phyloP scores from a whole-genome alignment of 2,888 invertebrate species.

The Salticus scenicus region DNA sequence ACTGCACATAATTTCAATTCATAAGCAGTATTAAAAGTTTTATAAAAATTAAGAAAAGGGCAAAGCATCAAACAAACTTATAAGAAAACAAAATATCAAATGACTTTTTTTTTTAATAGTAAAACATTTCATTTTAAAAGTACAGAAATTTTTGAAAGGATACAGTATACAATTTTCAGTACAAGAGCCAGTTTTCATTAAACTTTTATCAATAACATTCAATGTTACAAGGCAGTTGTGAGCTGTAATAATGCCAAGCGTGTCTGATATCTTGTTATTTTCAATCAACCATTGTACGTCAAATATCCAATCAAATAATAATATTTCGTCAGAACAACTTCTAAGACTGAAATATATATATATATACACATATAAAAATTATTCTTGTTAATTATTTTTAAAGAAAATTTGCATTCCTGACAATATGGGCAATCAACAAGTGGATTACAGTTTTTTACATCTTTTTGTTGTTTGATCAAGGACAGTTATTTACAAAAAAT shows the following conservation, averaged over 20 bases:
- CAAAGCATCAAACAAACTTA: too few species aligned
- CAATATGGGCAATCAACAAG: too few species aligned
- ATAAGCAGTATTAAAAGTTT: too few species aligned
- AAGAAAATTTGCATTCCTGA: too few species aligned
- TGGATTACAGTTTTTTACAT: too few species aligned
- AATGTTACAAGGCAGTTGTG: conserved; percentile 43
- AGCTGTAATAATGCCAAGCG: conserved; percentile 30
- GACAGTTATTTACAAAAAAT: too few species aligned
- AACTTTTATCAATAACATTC: background rate
- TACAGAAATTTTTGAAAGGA: conserved; percentile 42
- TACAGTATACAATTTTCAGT: conserved; percentile 64
- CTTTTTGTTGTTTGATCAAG: too few species aligned
- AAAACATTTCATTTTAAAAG: too few species aligned
- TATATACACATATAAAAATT: background rate
- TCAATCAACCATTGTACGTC: conserved; percentile 42
- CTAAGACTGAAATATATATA: conserved; percentile 24
- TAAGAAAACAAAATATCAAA: background rate
- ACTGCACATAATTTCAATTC: too few species aligned
- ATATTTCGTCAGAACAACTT: conserved; percentile 13
- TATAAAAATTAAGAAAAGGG: too few species aligned
- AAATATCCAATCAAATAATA: conserved; percentile 59
- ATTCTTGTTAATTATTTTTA: too few species aligned
- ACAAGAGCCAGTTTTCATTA: conserved; percentile 2
- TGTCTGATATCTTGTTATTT: too few species aligned
- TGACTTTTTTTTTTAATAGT: background rate